Percentiles rank a stretch among this genome's conserved stretches.
These are phyloP conservation scores for Scaeva pyrastri DNA, from an alignment of 2,888 invertebrate genomes.

Conservation along the genomic window DNA sequence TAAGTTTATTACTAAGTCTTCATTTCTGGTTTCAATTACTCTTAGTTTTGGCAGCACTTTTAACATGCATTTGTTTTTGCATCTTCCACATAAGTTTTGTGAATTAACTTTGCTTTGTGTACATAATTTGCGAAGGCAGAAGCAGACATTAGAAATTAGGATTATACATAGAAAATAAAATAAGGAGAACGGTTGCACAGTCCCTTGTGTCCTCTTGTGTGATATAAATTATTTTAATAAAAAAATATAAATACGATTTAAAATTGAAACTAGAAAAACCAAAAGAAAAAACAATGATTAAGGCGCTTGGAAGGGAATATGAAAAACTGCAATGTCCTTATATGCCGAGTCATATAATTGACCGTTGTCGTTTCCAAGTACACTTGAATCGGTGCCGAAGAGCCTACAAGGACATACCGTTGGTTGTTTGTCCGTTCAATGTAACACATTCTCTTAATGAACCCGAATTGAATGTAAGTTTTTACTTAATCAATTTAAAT, in stretches of 20 bases:
- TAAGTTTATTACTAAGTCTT: no score
- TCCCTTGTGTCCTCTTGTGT: not conserved
- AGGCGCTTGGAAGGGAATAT: constrained; percentile 63
- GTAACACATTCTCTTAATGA: constrained; percentile 84
- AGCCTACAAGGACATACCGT: constrained; percentile 81
- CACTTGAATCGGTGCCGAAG: constrained; percentile 85
- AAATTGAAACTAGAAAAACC: not conserved
- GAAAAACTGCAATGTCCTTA: constrained; percentile 85
- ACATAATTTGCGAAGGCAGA: no score
- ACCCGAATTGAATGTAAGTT: constrained; percentile 81
- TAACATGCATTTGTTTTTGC: no score
- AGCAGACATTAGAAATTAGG: no score
- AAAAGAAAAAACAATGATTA: constrained; percentile 43
- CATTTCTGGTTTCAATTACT: no score
- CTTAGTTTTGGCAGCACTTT: no score
- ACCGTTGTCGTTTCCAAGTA: constrained; percentile 84
- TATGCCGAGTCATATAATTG: constrained; percentile 84
- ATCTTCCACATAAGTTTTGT: no score
- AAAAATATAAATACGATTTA: not conserved
- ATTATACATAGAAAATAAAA: no score
- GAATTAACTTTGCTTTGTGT: no score
- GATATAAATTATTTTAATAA: not conserved
- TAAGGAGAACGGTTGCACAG: no score
- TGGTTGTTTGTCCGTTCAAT: constrained; percentile 85
- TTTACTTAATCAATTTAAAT: no score